phyloP scores from a whole-genome alignment of 2,797 vertebrate genomes.

The Semaprochilodus insignis region DNA sequence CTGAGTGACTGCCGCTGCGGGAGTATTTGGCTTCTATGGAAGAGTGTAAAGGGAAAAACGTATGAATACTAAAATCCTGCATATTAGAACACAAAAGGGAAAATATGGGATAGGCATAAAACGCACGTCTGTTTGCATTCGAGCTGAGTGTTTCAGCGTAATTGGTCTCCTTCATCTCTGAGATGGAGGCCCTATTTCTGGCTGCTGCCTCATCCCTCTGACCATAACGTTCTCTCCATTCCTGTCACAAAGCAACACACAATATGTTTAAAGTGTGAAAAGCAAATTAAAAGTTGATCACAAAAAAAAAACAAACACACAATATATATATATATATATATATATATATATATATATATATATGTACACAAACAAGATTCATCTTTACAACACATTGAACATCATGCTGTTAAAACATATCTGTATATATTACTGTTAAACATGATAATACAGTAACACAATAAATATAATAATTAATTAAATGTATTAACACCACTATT shows the following conservation, averaged over 20 bases:
- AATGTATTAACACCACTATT: too few relatives aligned
- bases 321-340: not conserved
- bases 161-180: conserved; percentile 90
- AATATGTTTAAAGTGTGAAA: not conserved
- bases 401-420: not conserved
- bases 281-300: not conserved
- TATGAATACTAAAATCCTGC: not conserved
- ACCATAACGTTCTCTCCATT: conserved; percentile 95
- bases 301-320: not conserved
- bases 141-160: conserved; percentile 81
- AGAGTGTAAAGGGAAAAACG: not conserved
- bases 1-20: conserved; percentile 80
- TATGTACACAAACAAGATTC: not conserved
- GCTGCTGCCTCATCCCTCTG: conserved; percentile 85
- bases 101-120: not conserved
- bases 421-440: not conserved
- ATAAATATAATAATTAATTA: too few relatives aligned
- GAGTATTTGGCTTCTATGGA: conserved; percentile 85
- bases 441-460: too few relatives aligned
- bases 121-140: conserved; percentile 80
- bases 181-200: conserved; percentile 77
- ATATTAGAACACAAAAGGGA: not conserved
- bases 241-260: conserved; percentile 72
- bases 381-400: not conserved
- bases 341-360: not conserved